Percentiles rank a stretch among this genome's conserved stretches.
Conservation (phyloP, 2,888 invertebrate genomes). For the Carpatolechia fugitivella region DNA sequence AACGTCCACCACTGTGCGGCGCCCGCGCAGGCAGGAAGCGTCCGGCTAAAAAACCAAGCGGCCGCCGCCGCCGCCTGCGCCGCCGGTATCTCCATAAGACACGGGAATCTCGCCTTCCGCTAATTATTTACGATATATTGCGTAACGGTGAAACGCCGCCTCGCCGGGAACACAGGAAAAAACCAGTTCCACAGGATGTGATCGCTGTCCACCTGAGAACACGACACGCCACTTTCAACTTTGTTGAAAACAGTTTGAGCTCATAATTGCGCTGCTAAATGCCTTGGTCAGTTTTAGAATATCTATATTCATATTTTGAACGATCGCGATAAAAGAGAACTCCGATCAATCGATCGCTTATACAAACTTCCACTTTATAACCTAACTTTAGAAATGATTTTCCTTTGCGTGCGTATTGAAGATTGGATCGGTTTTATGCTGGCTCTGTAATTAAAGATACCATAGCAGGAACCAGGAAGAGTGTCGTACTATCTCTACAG, state of each 20-base stretch:
- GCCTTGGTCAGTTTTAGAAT: constrained; percentile 68
- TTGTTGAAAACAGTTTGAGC: constrained; percentile 46
- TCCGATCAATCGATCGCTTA: constrained; percentile 46
- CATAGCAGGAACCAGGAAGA: constrained; percentile 79
- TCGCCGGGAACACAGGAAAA: constrained; percentile 71
- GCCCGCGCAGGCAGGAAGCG: constrained; percentile 51
- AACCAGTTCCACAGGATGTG: constrained; percentile 73
- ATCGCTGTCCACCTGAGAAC: constrained; percentile 47
- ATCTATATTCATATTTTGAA: constrained; percentile 76
- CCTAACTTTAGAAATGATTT: constrained; percentile 34
- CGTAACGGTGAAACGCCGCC: constrained; percentile 74
- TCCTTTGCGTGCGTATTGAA: constrained; percentile 6
- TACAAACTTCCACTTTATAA: constrained; percentile 49
- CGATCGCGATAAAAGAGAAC: constrained; percentile 70
- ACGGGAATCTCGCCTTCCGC: constrained; percentile 78
- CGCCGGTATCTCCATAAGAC: constrained; percentile 72
- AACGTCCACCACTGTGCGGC: too few species aligned
- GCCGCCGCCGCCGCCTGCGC: constrained; percentile 39
- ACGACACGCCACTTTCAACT: constrained; percentile 42
- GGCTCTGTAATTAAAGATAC: constrained; percentile 74
- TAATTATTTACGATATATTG: constrained; percentile 79
- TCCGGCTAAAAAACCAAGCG: constrained; percentile 69
- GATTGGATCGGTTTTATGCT: constrained; percentile 57
- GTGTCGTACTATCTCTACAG: constrained; percentile 79
- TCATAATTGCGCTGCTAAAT: constrained; percentile 39